These are phyloP conservation scores for Criorhina ranunculi DNA, from an alignment of 2,888 invertebrate genomes.

Conservation along the genomic window DNA sequence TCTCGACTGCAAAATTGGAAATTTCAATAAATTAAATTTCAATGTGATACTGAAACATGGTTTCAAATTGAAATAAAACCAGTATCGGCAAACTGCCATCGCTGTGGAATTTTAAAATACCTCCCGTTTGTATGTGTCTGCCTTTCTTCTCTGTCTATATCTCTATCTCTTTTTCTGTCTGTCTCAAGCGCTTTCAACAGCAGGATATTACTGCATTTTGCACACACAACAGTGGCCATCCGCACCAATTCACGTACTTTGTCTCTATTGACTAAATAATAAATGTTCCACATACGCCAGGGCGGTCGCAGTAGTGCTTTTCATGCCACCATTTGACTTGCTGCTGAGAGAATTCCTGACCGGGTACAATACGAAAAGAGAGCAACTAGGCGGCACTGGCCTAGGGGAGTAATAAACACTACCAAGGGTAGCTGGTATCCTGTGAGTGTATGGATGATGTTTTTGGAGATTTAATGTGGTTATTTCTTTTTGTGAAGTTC, in stretches of 20 bases:
- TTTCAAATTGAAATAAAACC: slow-evolving; percentile 30
- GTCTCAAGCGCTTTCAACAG: slow-evolving; percentile 11
- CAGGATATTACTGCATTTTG: slow-evolving; percentile 59
- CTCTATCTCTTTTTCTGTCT: not conserved
- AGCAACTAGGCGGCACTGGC: slow-evolving; percentile 18
- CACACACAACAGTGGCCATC: slow-evolving; percentile 52
- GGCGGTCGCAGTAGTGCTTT: slow-evolving; percentile 17
- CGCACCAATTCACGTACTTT: slow-evolving; percentile 64
- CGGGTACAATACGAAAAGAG: slow-evolving; percentile 7
- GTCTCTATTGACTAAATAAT: slow-evolving; percentile 70
- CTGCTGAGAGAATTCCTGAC: slow-evolving; percentile 47
- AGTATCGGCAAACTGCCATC: slow-evolving; percentile 18
- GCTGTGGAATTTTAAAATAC: slow-evolving; percentile 33
- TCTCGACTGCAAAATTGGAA: slow-evolving; percentile 6
- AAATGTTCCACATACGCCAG: slow-evolving; percentile 67
- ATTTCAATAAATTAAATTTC: slow-evolving; percentile 52
- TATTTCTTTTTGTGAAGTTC: slow-evolving; percentile 26
- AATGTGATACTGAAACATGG: not conserved
- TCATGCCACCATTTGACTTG: slow-evolving; percentile 39
- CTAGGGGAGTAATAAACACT: slow-evolving; percentile 67
- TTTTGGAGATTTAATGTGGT: slow-evolving; percentile 55
- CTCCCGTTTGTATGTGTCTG: not conserved
- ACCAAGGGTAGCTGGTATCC: slow-evolving; percentile 37
- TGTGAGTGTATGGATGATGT: slow-evolving; percentile 35
- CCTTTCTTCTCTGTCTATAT: too few relatives aligned